Evolutionary conservation across 1,140 invertebrate species (phyloP), one percentile per base, ranked within the genome.

Genomic region (Laupala kohalensis): DNA sequence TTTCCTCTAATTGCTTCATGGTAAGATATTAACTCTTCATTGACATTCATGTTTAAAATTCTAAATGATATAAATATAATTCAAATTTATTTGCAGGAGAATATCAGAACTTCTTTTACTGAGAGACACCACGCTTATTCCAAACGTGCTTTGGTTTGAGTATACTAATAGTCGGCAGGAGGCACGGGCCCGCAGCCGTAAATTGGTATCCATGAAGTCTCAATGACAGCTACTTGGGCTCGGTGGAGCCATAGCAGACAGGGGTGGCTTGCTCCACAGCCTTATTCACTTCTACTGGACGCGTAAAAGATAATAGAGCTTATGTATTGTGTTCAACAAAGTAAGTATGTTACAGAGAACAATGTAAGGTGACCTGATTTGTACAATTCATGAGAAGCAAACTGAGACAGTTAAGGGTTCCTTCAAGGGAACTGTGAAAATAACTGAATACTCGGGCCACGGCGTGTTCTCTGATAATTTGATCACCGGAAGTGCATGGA

Each of bases 131-230:
- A 94, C 94, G 6, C 81, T 96, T 28, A 97, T 97, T 79, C 95
- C 94, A 15, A 96, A 97, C 79, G 90, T 96, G 6, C 79, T 96
- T 71, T 96, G 94, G 93, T 97, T 97, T 79, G 94, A 96, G 78
- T 97, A 96, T 78, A 94, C 92, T n/a, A 92, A 89, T 69, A 89
- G 90, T 68, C 81, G 93, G 73, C 89, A 90, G 76, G 93, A 95
- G 80, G 87, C 89, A 13, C 87, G 90, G 76, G 89, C 89, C 28
- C 86, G 91, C 77, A 90, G 90, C 67, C 84, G 93, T 74, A 96
- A 96, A 81, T 82, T 94, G 73, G 90, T 91, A 1, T 91, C 90
- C 12, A 88, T 93, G 84, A 95, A 95, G 83, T 91, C 90, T 12
- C 93, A 94, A 88, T 95, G 89, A 93, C 86, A 78, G 74, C 85